A percentile compares a stretch with the other conserved stretches of the same genome.
Evolutionary conservation across 2,113 vertebrate genomes (phyloP).

Genomic region (Cnemophilus loriae): DNA sequence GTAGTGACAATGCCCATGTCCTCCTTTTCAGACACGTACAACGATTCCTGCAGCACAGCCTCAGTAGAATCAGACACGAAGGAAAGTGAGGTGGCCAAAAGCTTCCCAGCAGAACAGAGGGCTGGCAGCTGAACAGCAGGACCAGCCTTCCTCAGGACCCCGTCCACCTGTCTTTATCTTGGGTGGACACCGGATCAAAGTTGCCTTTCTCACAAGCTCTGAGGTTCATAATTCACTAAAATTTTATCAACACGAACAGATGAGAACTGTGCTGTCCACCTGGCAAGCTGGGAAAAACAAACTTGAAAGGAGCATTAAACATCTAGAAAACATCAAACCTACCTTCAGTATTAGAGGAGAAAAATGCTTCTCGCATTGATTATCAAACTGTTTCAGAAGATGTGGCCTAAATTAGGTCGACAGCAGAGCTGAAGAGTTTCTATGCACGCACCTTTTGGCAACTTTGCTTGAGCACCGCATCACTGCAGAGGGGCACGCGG

Average conservation of each 20-base stretch:
- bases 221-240: constrained; percentile 30
- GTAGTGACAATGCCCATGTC: not conserved
- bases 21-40: constrained; percentile 78
- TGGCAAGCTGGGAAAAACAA: not conserved
- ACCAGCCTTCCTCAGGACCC: constrained; percentile 41
- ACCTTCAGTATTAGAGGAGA: constrained; percentile 10
- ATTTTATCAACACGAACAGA: constrained; percentile 15
- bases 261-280: not conserved
- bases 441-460: constrained; percentile 47
- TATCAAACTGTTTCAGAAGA: constrained; percentile 18
- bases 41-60: constrained; percentile 73
- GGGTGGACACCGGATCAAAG: constrained; percentile 44
- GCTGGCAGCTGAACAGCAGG: constrained; percentile 65
- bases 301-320: constrained; percentile 20
- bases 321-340: not conserved
- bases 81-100: constrained; percentile 60
- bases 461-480: not conserved
- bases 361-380: constrained; percentile 28
- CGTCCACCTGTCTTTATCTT: constrained; percentile 8
- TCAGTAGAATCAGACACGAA: constrained; percentile 75
- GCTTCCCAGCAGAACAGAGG: constrained; percentile 72
- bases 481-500: not conserved
- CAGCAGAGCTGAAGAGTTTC: constrained; percentile 38
- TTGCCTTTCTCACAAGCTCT: constrained; percentile 52
- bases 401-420: constrained; percentile 66